Base-by-base conservation (phyloP, 2,113 vertebrate genomes). In the Oophaga pumilio region DNA sequence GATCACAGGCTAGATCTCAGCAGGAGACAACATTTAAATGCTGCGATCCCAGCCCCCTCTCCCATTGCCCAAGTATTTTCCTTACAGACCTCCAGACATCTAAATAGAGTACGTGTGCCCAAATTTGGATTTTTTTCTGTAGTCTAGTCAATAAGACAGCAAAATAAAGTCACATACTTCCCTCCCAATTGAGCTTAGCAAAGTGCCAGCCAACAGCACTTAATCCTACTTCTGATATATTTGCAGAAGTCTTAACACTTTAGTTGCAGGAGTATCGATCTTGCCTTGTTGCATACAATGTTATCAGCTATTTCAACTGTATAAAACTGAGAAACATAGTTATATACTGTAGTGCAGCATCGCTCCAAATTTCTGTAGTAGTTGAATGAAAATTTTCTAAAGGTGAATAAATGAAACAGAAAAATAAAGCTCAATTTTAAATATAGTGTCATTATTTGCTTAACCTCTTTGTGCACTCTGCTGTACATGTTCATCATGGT, bases 121-220 rank as follows among this genome's bases (percentile, higher is more conserved):
- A 88, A 88, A 88, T 88, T 88, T 76, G 86, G 86, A 88, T 88
- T 83, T 88, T 87, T 77, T 78, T 66, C 86, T 88, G 17, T 66
- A 83, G 86, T 82, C 69, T 88, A 88, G 86, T 76, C 69, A 88
- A 88, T 88, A 88, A 88, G n/a, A 74, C 79, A 82, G 81, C 79
- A 82, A 88, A 87, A 82, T 88, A 82, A 86, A 79, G 85, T 79
- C 62, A 64, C 69, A 79, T 74, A 86, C 56, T 66, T 59, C 79
- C 69, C 69, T 62, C 80, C 86, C 86, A n/a, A 62, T 18, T 53
- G 43, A 74, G 69, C 69, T 76, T 57, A 62, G 86, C 69, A 28
- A 64, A 66, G 68, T 74, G 68, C 64, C 78, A 82, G 78, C 18
- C 57, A 87, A 13, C 77, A 50, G 53, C 43, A 71, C 53, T 87